phyloP scores from a whole-genome alignment of 2,888 invertebrate genomes.

The Oscheius onirici region DNA sequence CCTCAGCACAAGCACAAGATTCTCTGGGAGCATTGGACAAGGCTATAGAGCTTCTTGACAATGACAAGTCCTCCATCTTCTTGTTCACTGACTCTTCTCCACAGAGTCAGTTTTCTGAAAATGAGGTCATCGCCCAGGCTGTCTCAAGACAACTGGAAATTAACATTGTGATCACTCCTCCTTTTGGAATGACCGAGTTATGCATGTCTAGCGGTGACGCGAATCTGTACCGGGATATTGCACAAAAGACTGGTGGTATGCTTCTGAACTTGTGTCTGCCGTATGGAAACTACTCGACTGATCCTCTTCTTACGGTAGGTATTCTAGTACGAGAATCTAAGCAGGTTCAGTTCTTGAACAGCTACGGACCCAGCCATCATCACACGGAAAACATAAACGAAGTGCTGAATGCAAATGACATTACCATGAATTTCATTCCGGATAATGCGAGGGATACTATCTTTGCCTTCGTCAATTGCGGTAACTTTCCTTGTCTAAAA shows the following conservation, averaged over 20 bases:
- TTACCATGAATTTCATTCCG: neutral
- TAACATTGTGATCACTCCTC: constrained; percentile 42
- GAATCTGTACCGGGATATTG: constrained; percentile 36
- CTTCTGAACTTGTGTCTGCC: constrained; percentile 43
- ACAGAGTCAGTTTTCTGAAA: constrained; percentile 8
- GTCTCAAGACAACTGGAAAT: constrained; percentile 44
- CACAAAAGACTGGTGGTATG: constrained; percentile 44
- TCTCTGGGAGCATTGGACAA: constrained; percentile 40
- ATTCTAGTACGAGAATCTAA: no score
- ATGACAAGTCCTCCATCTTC: constrained; percentile 51
- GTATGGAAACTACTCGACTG: constrained; percentile 21
- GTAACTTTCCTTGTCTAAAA: neutral
- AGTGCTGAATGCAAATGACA: neutral
- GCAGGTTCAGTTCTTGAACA: constrained; percentile 39
- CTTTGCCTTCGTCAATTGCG: constrained; percentile 23
- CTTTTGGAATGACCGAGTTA: constrained; percentile 36
- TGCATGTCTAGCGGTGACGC: constrained; percentile 30
- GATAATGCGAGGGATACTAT: constrained; percentile 10
- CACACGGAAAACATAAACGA: constrained; percentile 44
- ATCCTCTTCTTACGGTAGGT: constrained; percentile 43
- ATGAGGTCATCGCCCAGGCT: constrained; percentile 36
- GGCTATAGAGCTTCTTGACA: constrained; percentile 38
- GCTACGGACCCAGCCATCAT: constrained; percentile 48
- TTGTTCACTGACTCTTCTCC: constrained; percentile 42
- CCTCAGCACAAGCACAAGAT: constrained; percentile 38